Evolutionary conservation across 2,797 vertebrate species (phyloP).

Genomic region (Coendou prehensilis): DNA sequence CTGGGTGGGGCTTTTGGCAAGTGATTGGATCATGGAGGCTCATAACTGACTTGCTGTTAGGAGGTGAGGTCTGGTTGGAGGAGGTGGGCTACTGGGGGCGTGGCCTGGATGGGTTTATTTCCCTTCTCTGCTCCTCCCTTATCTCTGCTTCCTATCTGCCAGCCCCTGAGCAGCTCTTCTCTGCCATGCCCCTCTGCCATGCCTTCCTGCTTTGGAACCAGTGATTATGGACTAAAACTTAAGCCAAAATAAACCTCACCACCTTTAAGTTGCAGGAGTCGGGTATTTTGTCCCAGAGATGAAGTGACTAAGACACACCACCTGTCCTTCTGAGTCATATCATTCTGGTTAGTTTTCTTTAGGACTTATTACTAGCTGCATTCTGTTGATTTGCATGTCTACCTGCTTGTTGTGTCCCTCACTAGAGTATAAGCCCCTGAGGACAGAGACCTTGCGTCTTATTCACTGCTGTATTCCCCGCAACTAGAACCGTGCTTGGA

Average conservation of each 20-base stretch:
- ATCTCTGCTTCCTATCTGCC: not conserved
- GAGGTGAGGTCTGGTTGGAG: not conserved
- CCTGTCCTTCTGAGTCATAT: not conserved
- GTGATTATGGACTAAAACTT: not conserved
- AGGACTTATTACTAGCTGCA: no score
- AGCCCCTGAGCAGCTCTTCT: not conserved
- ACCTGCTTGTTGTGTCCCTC: not conserved
- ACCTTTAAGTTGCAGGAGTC: not conserved
- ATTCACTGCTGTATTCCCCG: not conserved
- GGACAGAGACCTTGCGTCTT: not conserved
- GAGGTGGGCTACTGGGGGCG: no score
- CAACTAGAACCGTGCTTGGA: not conserved
- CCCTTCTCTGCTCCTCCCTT: not conserved
- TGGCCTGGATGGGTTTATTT: not conserved
- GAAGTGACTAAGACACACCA: not conserved
- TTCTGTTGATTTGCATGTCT: not conserved
- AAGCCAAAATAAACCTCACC: not conserved
- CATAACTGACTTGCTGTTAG: not conserved
- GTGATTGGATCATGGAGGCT: not conserved
- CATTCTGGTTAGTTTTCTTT: not conserved
- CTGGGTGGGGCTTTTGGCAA: not conserved
- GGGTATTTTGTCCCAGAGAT: not conserved
- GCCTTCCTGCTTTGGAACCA: not conserved
- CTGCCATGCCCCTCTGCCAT: not conserved
- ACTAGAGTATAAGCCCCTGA: not conserved